Evolutionary conservation across 2,113 vertebrate species (phyloP).

Genomic region (Triplophysa tibetana): DNA sequence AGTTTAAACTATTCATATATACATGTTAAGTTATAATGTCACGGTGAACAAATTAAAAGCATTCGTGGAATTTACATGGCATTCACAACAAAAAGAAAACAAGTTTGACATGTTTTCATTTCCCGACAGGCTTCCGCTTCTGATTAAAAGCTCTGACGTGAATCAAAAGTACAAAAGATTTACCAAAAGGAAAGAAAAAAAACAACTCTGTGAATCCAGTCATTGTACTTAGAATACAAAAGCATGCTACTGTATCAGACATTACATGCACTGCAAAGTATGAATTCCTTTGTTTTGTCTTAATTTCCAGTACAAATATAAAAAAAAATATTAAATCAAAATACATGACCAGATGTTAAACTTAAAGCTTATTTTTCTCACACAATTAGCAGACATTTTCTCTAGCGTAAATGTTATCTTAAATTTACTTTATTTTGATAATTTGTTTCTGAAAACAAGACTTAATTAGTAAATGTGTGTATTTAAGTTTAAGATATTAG

Average conservation of each 20-base stretch:
- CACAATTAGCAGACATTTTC: too few relatives aligned
- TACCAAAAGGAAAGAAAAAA: not conserved
- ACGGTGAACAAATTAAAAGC: slow-evolving; percentile 7
- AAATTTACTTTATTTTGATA: too few relatives aligned
- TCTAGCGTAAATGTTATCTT: too few relatives aligned
- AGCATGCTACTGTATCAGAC: not conserved
- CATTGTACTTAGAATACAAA: not conserved
- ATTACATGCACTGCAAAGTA: too few relatives aligned
- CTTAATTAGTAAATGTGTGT: too few relatives aligned
- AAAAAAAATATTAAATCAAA: too few relatives aligned
- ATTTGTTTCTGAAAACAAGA: too few relatives aligned
- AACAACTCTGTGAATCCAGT: not conserved
- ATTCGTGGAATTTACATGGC: slow-evolving; percentile 22
- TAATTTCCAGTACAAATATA: too few relatives aligned
- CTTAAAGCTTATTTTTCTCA: too few relatives aligned
- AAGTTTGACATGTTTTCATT: slow-evolving; percentile 28
- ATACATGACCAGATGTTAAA: too few relatives aligned
- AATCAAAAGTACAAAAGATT: not conserved
- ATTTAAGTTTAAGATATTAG: too few relatives aligned
- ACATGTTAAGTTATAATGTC: not conserved
- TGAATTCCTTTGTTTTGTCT: too few relatives aligned
- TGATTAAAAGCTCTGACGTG: not conserved
- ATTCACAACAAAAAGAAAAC: not conserved
- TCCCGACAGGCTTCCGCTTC: not conserved
- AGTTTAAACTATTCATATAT: not conserved